These are phyloP conservation scores for Heteromyza rotundicornis DNA, from an alignment of 2,888 invertebrate species.

Conservation along the genomic window DNA sequence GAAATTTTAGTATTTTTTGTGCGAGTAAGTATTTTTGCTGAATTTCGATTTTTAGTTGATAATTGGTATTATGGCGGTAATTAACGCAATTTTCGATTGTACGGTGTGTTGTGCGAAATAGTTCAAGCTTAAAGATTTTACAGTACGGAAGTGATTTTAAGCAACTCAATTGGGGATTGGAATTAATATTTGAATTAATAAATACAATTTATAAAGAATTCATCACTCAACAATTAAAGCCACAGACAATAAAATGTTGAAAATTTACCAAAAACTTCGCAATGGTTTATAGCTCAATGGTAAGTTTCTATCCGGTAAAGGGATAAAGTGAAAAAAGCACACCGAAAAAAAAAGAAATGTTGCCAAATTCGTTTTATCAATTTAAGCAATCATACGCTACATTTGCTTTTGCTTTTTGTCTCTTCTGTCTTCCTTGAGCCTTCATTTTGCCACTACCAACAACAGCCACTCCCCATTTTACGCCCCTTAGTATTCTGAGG, in stretches of 20 bases:
- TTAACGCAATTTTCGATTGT: slow-evolving; percentile 11
- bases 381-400: slow-evolving; percentile 53
- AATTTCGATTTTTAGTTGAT: slow-evolving; percentile 19
- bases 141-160: too few species aligned
- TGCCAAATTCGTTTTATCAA: too few species aligned
- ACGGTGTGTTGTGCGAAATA: neutral
- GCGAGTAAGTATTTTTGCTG: slow-evolving; percentile 7
- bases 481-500: neutral
- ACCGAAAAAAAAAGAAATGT: too few species aligned
- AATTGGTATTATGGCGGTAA: slow-evolving; percentile 20
- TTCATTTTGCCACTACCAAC: slow-evolving; percentile 2
- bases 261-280: neutral
- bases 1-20: slow-evolving; percentile 14
- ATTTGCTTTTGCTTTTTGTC: slow-evolving; percentile 41
- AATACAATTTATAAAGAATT: too few species aligned
- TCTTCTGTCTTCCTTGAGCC: slow-evolving; percentile 11
- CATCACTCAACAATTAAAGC: too few species aligned
- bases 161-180: too few species aligned
- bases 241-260: neutral
- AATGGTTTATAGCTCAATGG: neutral
- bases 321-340: too few species aligned
- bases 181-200: too few species aligned
- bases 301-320: too few species aligned
- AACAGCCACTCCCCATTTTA: slow-evolving; percentile 6
- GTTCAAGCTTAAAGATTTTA: too few species aligned